These are phyloP conservation scores for Tichodroma muraria DNA, from an alignment of 2,113 vertebrate species.

Conservation along the genomic window DNA sequence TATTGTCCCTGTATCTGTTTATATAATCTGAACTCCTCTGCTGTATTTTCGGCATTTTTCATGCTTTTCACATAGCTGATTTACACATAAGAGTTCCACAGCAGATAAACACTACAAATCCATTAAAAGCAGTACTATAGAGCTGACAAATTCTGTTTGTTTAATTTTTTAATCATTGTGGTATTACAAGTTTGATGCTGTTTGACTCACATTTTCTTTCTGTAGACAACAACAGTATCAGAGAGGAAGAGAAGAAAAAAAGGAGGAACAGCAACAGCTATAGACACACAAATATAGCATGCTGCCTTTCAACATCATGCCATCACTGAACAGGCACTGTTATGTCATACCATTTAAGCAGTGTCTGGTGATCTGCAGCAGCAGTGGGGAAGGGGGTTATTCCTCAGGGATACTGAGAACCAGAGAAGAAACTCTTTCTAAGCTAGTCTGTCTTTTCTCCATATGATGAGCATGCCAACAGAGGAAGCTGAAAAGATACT, in stretches of 20 bases:
- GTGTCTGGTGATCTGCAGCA: background rate
- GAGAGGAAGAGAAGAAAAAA: background rate
- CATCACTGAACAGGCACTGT: background rate
- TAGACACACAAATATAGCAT: background rate
- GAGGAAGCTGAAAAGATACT: background rate
- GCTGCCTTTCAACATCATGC: background rate
- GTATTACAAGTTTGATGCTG: background rate
- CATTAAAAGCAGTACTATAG: background rate
- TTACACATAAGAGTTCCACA: background rate
- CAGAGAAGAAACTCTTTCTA: background rate
- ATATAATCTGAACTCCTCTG: background rate
- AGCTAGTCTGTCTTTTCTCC: background rate
- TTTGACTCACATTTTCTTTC: background rate
- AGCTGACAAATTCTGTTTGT: background rate
- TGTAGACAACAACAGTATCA: background rate
- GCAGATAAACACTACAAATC: constrained; percentile 1
- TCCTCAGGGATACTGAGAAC: background rate
- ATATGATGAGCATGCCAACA: background rate
- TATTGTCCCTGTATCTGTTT: background rate
- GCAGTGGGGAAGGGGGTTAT: background rate
- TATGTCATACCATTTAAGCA: background rate
- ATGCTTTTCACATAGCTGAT: constrained; percentile 6
- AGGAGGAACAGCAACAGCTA: background rate
- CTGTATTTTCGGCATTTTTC: constrained; percentile 8
- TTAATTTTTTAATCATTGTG: background rate